phyloP scores from a whole-genome alignment of 2,113 vertebrate genomes.

The Strigops habroptila region DNA sequence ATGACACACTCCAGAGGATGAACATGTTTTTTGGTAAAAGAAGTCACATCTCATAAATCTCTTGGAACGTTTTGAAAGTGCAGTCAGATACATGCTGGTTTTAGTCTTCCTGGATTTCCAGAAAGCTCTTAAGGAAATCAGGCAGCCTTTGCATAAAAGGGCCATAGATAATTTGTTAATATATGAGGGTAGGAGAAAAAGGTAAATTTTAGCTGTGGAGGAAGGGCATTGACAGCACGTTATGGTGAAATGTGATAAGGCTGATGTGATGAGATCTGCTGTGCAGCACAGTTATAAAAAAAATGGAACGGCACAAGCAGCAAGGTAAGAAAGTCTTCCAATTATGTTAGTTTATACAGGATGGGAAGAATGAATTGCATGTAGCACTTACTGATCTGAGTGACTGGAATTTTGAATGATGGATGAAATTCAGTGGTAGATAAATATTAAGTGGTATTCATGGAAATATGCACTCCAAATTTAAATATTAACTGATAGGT shows the following conservation, averaged over 20 bases:
- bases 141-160: neutral
- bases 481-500: neutral
- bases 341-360: neutral
- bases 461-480: neutral
- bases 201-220: neutral
- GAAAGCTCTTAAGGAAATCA: neutral
- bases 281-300: neutral
- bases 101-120: neutral
- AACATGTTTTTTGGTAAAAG: neutral
- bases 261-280: neutral
- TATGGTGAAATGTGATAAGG: neutral
- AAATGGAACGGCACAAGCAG: neutral
- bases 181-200: neutral
- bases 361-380: neutral
- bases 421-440: neutral
- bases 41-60: neutral
- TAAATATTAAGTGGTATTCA: neutral
- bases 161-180: neutral
- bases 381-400: neutral
- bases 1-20: neutral
- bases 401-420: neutral
- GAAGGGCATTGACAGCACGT: neutral
- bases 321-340: neutral
- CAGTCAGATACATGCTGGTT: neutral
- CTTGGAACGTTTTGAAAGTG: neutral